These are phyloP conservation scores for Mastomys natalensis DNA, from an alignment of 2,113 vertebrate species.

Conservation along the genomic window DNA sequence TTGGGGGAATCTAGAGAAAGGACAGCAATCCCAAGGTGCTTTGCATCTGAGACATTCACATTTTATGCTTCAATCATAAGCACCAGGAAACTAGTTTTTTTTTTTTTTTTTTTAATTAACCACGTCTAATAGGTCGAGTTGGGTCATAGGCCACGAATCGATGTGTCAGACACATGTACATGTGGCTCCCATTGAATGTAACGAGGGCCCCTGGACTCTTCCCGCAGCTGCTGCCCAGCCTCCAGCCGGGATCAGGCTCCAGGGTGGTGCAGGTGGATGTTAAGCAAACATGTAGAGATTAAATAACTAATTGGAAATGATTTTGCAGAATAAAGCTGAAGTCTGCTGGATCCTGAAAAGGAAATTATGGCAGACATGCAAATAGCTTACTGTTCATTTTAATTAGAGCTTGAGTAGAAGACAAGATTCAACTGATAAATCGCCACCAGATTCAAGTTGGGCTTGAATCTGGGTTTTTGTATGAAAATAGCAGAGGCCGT, in stretches of 20 bases:
- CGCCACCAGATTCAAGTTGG: conserved; percentile 31
- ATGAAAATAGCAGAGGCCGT: neutral
- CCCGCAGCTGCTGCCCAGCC: conserved; percentile 53
- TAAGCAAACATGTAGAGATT: conserved; percentile 75
- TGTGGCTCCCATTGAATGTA: conserved; percentile 61
- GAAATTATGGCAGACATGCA: conserved; percentile 77
- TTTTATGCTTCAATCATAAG: conserved; percentile 44
- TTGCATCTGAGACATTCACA: neutral
- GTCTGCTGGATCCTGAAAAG: conserved; percentile 61
- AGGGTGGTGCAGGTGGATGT: conserved; percentile 63
- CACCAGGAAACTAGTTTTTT: neutral
- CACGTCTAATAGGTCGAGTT: conserved; percentile 48
- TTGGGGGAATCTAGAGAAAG: neutral
- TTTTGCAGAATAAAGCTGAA: conserved; percentile 76
- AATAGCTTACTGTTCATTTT: conserved; percentile 78
- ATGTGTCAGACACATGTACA: neutral
- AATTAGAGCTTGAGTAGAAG: conserved; percentile 64
- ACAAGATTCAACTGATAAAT: conserved; percentile 67
- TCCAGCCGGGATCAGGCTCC: conserved; percentile 27
- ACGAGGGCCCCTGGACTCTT: conserved; percentile 48
- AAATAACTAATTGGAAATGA: conserved; percentile 79
- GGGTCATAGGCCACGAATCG: conserved; percentile 37
- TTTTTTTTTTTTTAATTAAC: neutral
- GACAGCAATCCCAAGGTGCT: neutral
- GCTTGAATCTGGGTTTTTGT: neutral